Conservation (phyloP, 2,888 invertebrate genomes). For the Chrysolina oricalcia region DNA sequence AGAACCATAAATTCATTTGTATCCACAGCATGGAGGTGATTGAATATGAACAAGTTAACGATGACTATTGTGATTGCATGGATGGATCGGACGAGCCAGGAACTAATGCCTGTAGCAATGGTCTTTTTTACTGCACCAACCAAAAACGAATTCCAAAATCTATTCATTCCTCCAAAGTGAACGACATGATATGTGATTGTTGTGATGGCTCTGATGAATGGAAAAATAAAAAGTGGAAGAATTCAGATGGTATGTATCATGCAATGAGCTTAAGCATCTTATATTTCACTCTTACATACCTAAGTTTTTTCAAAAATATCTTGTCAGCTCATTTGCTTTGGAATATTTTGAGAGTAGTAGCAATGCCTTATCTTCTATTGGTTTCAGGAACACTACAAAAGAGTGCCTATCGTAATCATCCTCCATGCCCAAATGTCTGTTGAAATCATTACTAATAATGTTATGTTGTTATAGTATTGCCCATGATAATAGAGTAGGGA, state of each 20-base stretch:
- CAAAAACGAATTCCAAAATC: conserved; percentile 63
- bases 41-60: conserved; percentile 74
- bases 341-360: too few relatives aligned
- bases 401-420: conserved; percentile 31
- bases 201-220: conserved; percentile 92
- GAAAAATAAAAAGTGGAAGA: conserved; percentile 28
- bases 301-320: too few relatives aligned
- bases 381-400: conserved; percentile 31
- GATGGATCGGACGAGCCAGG: conserved; percentile 94
- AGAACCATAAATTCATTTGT: conserved; percentile 44
- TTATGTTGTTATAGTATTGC: too few relatives aligned
- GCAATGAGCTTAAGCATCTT: background rate
- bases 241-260: conserved; percentile 29
- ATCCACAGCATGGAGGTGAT: conserved; percentile 47
- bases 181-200: conserved; percentile 96
- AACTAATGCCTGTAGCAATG: conserved; percentile 94
- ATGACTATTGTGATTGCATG: conserved; percentile 95
- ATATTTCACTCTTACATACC: background rate
- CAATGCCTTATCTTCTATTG: conserved; percentile 6
- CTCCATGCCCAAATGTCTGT: conserved; percentile 39
- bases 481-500: too few relatives aligned
- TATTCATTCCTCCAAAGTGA: conserved; percentile 87
- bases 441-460: conserved; percentile 7
- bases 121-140: conserved; percentile 92
- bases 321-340: too few relatives aligned